Evolutionary conservation across 2,797 vertebrate genomes (phyloP).

Genomic region (Lepidocolaptes lacrymiger): DNA sequence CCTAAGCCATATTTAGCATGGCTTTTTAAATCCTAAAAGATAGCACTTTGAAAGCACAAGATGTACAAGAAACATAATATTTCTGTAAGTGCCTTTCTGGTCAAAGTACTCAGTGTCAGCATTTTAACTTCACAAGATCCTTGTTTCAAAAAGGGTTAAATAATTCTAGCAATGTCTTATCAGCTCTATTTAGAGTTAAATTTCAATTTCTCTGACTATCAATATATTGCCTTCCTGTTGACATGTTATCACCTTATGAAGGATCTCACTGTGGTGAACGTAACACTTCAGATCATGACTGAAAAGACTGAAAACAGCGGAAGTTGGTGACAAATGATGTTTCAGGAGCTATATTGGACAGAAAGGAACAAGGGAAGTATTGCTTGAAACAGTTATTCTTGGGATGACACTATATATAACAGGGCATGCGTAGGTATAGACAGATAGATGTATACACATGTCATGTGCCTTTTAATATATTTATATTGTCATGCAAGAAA

Average conservation of each 20-base stretch:
- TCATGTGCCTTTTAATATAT: neutral
- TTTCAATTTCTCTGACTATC: neutral
- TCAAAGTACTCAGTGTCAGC: neutral
- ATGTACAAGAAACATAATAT: neutral
- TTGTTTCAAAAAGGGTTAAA: neutral
- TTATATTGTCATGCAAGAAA: neutral
- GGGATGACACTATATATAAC: neutral
- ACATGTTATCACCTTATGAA: neutral
- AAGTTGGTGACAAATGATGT: neutral
- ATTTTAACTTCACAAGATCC: neutral
- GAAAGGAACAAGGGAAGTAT: neutral
- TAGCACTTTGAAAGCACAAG: neutral
- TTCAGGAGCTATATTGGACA: neutral
- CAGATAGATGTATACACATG: neutral
- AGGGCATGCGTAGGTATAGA: neutral
- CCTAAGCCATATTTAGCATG: neutral
- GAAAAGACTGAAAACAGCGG: neutral
- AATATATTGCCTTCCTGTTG: neutral
- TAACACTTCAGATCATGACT: constrained; percentile 3
- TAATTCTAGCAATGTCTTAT: neutral
- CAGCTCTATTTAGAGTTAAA: neutral
- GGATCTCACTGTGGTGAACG: neutral
- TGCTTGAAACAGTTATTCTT: neutral
- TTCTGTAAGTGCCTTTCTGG: neutral
- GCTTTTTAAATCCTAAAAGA: neutral